phyloP scores from a whole-genome alignment of 2,113 vertebrate genomes.

The Chrysemys picta region DNA sequence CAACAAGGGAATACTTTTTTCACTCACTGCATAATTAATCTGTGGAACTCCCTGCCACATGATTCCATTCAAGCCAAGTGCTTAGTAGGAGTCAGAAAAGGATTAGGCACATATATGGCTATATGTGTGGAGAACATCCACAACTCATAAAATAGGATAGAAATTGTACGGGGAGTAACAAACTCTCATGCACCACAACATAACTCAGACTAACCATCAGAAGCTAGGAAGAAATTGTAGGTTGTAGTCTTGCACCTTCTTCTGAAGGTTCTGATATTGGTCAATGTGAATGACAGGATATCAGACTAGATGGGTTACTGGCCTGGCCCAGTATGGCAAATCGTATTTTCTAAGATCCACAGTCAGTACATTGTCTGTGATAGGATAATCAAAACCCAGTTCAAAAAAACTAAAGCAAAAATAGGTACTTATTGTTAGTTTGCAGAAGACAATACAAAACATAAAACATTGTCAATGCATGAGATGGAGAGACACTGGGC shows the following conservation, averaged over 20 bases:
- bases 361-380: too few relatives aligned
- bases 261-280: background rate
- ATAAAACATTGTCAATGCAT: background rate
- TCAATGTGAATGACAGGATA: background rate
- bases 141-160: background rate
- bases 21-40: background rate
- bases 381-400: background rate
- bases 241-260: rapidly evolving
- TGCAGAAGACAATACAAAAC: background rate
- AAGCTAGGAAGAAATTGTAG: background rate
- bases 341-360: too few relatives aligned
- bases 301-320: too few relatives aligned
- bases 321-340: too few relatives aligned
- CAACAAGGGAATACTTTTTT: too few relatives aligned
- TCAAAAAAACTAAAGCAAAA: background rate
- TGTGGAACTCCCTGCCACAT: background rate
- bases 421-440: background rate
- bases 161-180: background rate
- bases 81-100: constrained; percentile 3
- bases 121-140: background rate
- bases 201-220: background rate
- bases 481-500: background rate
- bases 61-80: background rate
- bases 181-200: background rate
- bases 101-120: background rate